Evolutionary conservation across 2,888 invertebrate genomes (phyloP).

Genomic region (Ecdyonurus torrentis): DNA sequence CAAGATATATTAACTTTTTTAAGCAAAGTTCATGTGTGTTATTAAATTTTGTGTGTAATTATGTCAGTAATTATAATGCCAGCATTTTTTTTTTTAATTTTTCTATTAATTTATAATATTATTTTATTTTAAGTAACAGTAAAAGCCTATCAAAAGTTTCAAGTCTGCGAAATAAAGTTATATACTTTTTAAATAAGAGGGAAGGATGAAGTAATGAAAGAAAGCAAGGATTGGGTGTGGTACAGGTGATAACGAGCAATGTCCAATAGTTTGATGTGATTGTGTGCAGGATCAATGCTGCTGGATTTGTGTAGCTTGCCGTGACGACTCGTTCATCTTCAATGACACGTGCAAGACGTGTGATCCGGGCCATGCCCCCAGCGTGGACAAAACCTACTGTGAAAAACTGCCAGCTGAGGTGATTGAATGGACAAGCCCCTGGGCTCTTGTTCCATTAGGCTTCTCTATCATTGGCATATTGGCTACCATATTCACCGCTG

Average conservation of each 20-base stretch:
- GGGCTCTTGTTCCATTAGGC: constrained; percentile 44
- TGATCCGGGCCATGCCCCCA: constrained; percentile 34
- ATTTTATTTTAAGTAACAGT: no score
- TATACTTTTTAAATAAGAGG: no score
- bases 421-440: constrained; percentile 43
- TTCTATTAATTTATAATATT: no score
- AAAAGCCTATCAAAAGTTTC: no score
- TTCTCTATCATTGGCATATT: constrained; percentile 44
- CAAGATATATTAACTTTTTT: no score
- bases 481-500: constrained; percentile 40
- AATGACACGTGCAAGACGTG: constrained; percentile 42
- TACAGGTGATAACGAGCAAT: not conserved
- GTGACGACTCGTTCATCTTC: constrained; percentile 39
- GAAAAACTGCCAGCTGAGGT: constrained; percentile 37
- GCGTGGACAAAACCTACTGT: constrained; percentile 32
- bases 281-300: constrained; percentile 39
- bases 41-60: no score
- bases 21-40: no score
- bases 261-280: not conserved
- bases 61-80: no score
- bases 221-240: not conserved
- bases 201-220: no score
- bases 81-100: no score
- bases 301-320: constrained; percentile 51
- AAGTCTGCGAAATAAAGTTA: no score